These are phyloP conservation scores for Mimachlamys varia DNA, from an alignment of 2,888 invertebrate species.

Conservation along the genomic window DNA sequence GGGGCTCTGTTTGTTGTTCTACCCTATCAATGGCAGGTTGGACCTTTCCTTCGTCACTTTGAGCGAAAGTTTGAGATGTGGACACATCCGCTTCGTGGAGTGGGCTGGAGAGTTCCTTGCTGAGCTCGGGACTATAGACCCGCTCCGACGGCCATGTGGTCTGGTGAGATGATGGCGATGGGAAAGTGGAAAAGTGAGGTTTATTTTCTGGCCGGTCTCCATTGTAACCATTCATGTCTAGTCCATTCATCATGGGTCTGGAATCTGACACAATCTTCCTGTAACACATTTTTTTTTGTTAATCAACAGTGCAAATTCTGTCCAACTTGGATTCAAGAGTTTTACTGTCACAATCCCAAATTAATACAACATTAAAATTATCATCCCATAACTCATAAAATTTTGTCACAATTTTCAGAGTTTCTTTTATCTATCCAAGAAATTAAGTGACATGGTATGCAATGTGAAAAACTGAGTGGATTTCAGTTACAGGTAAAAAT, in stretches of 20 bases:
- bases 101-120: not conserved
- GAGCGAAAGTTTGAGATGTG: not conserved
- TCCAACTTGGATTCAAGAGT: not conserved
- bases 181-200: conserved; percentile 4
- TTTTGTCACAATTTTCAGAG: too few species aligned
- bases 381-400: too few species aligned
- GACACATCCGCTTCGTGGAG: not conserved
- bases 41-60: not conserved
- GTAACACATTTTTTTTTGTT: conserved; percentile 49
- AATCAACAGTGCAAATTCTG: not conserved
- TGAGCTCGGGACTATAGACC: conserved; percentile 52
- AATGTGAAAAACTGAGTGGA: too few species aligned
- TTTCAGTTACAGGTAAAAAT: too few species aligned
- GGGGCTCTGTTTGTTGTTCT: not conserved
- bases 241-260: conserved; percentile 71
- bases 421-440: too few species aligned
- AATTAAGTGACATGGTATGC: too few species aligned
- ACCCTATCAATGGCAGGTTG: not conserved
- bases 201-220: conserved; percentile 37
- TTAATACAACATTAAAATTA: too few species aligned
- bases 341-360: not conserved
- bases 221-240: conserved; percentile 69
- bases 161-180: conserved; percentile 41
- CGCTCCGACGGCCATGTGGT: conserved; percentile 45
- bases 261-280: conserved; percentile 75